Base-by-base conservation (phyloP, 2,797 vertebrate genomes). In the Argyrosomus regius region DNA sequence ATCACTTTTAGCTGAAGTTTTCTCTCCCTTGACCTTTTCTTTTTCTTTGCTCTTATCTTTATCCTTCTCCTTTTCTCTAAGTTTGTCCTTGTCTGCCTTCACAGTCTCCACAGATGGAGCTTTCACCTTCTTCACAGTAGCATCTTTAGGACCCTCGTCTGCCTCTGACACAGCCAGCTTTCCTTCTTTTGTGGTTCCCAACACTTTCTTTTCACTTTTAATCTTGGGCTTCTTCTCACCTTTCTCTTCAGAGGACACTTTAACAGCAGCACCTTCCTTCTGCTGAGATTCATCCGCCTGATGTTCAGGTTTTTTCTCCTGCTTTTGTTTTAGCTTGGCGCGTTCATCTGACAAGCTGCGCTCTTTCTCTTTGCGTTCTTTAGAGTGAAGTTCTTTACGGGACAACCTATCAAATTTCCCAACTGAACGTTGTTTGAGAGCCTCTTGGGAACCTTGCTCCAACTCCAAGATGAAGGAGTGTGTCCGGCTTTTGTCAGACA, bases 341-440 rank as follows among this genome's bases (percentile, higher is more conserved):
- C 95, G 96, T 48, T 99, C 98, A 57, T 98, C 97, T 0, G 94
- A 93, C 48, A 91, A 53, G 69, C 87, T 87, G 61, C 94, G 95
- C 31, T 99, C 97, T 72, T 96, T 97, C 31, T 98, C 97, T 85
- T 90, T 95, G 80, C 96, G 96, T 20, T 95, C 95, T 81, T 92
- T 95, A 3, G 75, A 57, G 69, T 92, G 87, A 41, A 70, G 59
- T 4, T 99, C 97, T 88, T 96, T 98, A 84, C 95, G 98, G 5
- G 90, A 67, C 20, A 93, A 89, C 10, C 97, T 96, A 78, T 98
- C 98, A 9, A 92, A 96, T 89, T 97, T 98, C 22, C 94, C 90
- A 3, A 84, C 0, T 0, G 88, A 89, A 60, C 96, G 97, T 72
- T 96, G 97, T 73, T 94, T 97, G 56, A 96, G 96, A n/a, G 91